Evolutionary conservation across 2,888 invertebrate genomes (phyloP).

Genomic region (Muschampia plurimacula): DNA sequence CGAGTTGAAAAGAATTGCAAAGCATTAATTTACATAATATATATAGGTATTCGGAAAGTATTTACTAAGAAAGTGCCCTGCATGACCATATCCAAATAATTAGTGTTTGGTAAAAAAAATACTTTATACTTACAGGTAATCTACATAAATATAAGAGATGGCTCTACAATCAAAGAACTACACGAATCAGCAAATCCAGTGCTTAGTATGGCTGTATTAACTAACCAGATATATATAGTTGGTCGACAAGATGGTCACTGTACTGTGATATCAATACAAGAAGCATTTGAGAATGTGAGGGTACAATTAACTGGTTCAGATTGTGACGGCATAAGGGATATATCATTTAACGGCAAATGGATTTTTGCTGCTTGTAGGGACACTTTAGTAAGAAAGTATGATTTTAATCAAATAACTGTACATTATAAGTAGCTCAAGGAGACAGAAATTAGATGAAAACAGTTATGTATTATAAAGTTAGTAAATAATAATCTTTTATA

Average conservation of each 20-base stretch:
- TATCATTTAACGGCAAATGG: slow-evolving; percentile 85
- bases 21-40: too few species aligned
- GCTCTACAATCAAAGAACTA: slow-evolving; percentile 64
- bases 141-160: slow-evolving; percentile 63
- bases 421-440: slow-evolving; percentile 70
- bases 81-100: neutral
- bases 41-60: too few species aligned
- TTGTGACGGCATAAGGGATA: slow-evolving; percentile 88
- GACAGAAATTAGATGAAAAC: slow-evolving; percentile 2
- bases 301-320: slow-evolving; percentile 89
- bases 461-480: neutral
- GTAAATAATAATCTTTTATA: slow-evolving; percentile 1
- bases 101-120: neutral
- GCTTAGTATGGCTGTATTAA: slow-evolving; percentile 76
- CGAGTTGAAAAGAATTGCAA: too few species aligned
- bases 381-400: slow-evolving; percentile 87
- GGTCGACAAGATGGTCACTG: slow-evolving; percentile 88
- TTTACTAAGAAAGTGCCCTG: too few species aligned
- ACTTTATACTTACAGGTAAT: slow-evolving; percentile 61
- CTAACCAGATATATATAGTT: slow-evolving; percentile 80
- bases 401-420: slow-evolving; percentile 77
- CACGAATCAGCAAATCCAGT: slow-evolving; percentile 86
- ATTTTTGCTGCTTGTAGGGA: slow-evolving; percentile 88
- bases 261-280: slow-evolving; percentile 77
- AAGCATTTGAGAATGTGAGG: slow-evolving; percentile 59